Evolutionary conservation across 1,140 invertebrate genomes (phyloP), one percentile per base, ranked within the genome.

Genomic region (Brachionus manjavacas): DNA sequence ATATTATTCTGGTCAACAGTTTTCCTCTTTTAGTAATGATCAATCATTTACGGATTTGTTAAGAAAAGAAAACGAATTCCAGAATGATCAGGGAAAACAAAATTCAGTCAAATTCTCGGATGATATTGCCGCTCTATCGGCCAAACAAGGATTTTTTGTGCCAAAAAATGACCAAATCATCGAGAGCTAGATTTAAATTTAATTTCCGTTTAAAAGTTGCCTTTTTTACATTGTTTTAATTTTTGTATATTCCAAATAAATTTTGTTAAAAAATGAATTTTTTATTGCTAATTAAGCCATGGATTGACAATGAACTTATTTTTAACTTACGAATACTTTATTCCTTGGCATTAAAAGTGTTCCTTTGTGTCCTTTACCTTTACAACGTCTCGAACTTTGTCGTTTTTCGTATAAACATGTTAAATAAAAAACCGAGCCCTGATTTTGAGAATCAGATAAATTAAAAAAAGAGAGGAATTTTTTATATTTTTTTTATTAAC

Each of bases 211-310:
- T 20, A 39, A 72, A 35, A 39, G 68, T 72, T 72, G 20, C 39
- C 39, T 72, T 72, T 72, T 72, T 72, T 68, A 72, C 68, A 72
- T 72, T 72, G 68, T 72, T 72, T 72, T 72, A 72, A 72, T 72
- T 72, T 72, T 72, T 72, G 68, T 72, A 72, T 72, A 72, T 72
- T 72, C 66, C 68, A 39, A 72, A 72, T 72, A 72, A 72, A 72
- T 72, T 72, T 72, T 72, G 68, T 41, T 72, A 72, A 72, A 72
- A 72, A 72, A 35, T 7, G 7, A 60, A 3, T 9, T 60, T 60
- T 60, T 23, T 60, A 23, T 55, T 55, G 14, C 2, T 7, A 55
- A 16, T 35, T 35, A n/a, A n/a, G n/a, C n/a, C n/a, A n/a, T n/a
- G n/a, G n/a, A n/a, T n/a, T n/a, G n/a, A n/a, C n/a, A n/a, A n/a